Base-by-base conservation (phyloP, 2,888 invertebrate genomes). In the Drosophila pegasa region DNA sequence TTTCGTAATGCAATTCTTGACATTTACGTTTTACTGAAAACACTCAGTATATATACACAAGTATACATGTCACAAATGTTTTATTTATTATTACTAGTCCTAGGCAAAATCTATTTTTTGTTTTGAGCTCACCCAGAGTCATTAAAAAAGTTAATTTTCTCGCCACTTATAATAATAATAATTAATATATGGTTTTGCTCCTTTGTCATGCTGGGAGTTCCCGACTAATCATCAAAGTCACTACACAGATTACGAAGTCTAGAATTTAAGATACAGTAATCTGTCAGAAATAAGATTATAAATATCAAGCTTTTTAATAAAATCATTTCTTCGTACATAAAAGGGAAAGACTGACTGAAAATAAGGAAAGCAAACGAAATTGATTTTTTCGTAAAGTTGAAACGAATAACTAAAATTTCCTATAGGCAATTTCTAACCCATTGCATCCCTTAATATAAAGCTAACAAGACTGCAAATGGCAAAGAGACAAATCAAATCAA, bases 401-500 rank as follows among this genome's bases (percentile, higher is more conserved):
- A 12, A 4, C 10, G 45, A 12, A 20, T 20, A 38, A 31, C 31
- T 3, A 27, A 6, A 41, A 22, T 14, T 6, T 41, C 14, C 14
- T 22, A 18, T 40, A 38, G 16, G 10, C 16, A 25, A 25, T 8
- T 25, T 8, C 8, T 3, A 4, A 25, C 33, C 9, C 16, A 12
- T 14, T 14, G 9, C 27, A 10, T 5, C 27, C 41, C 22, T 22
- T 29, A n/a, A 43, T 35, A 61, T 43, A 20, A 33, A 45, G 45
- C 43, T 14, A 20, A 2, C 33, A 41, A 35, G 52, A 38, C 29
- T 63, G 27, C 68, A 48, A 73, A 69, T 45, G 55, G 71, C 60
- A 55, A 75, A 80, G 47, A 71, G 68, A 71, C 80, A 82, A 71
- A 86, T 74, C 70, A 86, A 86, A 76, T 86, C 66, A 83, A 63